Percentiles rank a stretch among this genome's conserved stretches.
phyloP scores from a whole-genome alignment of 2,888 invertebrate species.

The Sarcophaga subvicina region DNA sequence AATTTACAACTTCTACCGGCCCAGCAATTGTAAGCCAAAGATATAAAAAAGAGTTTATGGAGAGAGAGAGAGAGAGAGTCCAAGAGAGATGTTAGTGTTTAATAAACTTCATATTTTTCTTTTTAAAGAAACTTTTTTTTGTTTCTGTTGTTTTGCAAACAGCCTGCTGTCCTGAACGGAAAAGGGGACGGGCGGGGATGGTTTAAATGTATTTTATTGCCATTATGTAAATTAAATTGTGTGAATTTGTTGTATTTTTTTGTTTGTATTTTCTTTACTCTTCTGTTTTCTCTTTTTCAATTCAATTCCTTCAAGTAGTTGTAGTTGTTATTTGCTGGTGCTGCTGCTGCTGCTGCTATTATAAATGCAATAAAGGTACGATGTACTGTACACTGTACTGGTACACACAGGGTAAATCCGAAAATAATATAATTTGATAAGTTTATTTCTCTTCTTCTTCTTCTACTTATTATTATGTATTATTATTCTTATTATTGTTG shows the following conservation, averaged over 20 bases:
- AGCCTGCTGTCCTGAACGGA: not conserved
- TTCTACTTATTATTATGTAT: slow-evolving; percentile 59
- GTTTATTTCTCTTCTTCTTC: slow-evolving; percentile 51
- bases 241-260: slow-evolving; percentile 66
- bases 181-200: not conserved
- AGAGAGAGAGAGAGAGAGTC: too few relatives aligned
- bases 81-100: not conserved
- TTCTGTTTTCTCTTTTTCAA: slow-evolving; percentile 56
- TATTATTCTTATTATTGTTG: too few relatives aligned
- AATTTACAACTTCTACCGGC: slow-evolving; percentile 51
- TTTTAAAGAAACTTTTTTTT: not conserved
- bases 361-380: slow-evolving; percentile 59
- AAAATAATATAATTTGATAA: slow-evolving; percentile 56
- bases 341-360: not conserved
- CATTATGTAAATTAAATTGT: slow-evolving; percentile 79
- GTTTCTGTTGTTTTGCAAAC: not conserved
- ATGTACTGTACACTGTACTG: too few relatives aligned
- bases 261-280: slow-evolving; percentile 69
- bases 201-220: slow-evolving; percentile 70
- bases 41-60: not conserved
- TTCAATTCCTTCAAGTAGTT: slow-evolving; percentile 40
- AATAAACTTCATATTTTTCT: slow-evolving; percentile 8
- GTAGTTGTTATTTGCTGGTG: slow-evolving; percentile 17
- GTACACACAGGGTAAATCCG: not conserved
- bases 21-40: slow-evolving; percentile 13